These are phyloP conservation scores for Dendrocincla fuliginosa DNA, from an alignment of 2,797 vertebrate genomes.

Conservation along the genomic window DNA sequence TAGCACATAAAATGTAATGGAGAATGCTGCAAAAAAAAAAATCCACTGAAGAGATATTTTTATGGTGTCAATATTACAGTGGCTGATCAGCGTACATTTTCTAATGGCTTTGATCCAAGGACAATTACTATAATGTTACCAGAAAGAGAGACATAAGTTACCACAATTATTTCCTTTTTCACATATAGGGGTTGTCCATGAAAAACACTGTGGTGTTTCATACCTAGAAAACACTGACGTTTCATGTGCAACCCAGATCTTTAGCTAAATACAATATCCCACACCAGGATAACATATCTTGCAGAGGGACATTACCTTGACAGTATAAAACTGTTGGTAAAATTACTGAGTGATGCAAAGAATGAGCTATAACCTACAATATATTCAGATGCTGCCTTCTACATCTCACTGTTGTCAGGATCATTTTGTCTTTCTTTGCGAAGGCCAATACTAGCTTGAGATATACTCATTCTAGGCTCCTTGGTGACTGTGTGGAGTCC, in stretches of 20 bases:
- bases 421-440: background rate
- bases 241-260: background rate
- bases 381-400: background rate
- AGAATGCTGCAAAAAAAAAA: background rate
- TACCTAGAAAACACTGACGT: background rate
- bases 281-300: background rate
- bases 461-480: background rate
- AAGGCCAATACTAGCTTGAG: background rate
- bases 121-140: background rate
- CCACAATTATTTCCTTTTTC: background rate
- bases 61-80: background rate
- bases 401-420: background rate
- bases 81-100: background rate
- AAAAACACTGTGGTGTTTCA: background rate
- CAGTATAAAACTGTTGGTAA: background rate
- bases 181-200: background rate
- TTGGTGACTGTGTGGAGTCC: background rate
- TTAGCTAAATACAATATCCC: background rate
- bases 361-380: background rate
- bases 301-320: background rate
- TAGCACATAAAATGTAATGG: background rate
- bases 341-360: background rate
- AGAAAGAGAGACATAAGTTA: background rate
- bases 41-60: background rate
- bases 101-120: background rate